Conservation (phyloP, 2,888 invertebrate species). For the Agapostemon virescens region DNA sequence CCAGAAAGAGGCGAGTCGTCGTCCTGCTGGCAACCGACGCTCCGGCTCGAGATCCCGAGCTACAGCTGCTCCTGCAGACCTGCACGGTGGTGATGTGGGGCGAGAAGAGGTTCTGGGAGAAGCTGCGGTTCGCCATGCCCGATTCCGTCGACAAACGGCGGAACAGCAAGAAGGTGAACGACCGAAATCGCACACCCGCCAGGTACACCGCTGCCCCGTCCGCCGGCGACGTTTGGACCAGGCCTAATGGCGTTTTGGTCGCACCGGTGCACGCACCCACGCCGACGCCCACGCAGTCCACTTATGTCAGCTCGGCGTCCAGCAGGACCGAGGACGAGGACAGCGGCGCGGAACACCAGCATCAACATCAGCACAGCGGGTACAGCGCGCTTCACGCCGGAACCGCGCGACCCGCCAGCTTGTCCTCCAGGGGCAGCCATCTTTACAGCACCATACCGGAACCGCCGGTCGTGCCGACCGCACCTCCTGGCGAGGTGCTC, state of each 20-base stretch:
- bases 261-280: conserved; percentile 81
- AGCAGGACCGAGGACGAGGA: conserved; percentile 85
- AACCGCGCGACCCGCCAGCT: conserved; percentile 74
- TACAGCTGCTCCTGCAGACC: conserved; percentile 87
- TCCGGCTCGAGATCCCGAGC: conserved; percentile 87
- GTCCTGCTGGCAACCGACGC: conserved; percentile 84
- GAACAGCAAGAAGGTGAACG: conserved; percentile 81
- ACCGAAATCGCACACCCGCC: conserved; percentile 83
- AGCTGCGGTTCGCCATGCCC: conserved; percentile 88
- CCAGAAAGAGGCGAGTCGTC: conserved; percentile 76
- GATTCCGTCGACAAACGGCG: conserved; percentile 84
- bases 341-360: conserved; percentile 83
- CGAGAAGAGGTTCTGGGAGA: conserved; percentile 93
- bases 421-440: conserved; percentile 78
- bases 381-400: conserved; percentile 79
- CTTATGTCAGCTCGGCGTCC: conserved; percentile 83
- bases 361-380: conserved; percentile 79
- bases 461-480: conserved; percentile 74
- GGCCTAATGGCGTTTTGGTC: conserved; percentile 80
- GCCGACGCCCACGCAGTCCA: conserved; percentile 85
- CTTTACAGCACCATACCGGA: conserved; percentile 79
- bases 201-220: conserved; percentile 89
- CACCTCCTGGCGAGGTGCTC: conserved; percentile 64
- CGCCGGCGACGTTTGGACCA: conserved; percentile 86
- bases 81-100: conserved; percentile 88